Base-by-base conservation (phyloP, 1,140 invertebrate species). In the Neodiprion fabricii region DNA sequence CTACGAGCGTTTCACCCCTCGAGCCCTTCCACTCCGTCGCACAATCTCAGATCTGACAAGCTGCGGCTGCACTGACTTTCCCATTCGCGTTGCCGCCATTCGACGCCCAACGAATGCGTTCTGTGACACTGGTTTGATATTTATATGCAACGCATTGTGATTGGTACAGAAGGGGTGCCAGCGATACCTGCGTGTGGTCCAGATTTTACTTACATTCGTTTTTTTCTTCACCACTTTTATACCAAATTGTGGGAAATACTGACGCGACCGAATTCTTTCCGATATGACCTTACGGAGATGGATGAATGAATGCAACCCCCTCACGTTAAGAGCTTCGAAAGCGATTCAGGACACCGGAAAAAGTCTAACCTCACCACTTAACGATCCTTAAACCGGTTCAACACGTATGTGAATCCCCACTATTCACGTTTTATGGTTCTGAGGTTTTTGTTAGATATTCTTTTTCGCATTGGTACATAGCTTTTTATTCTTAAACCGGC, bases 1-100 rank as follows among this genome's bases (percentile, higher is more conserved):
- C 73, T 75, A 69, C 67, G n/a, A 9, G 53, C 11, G n/a, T 61
- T 12, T 61, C 53, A 61, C 53, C 53, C 53, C 28, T 40, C 53
- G 53, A 12, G 53, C 53, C 53, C 53, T 61, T 61, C 53, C 53
- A 17, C n/a, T 61, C 4, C 53, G 53, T 17, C 11, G n/a, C n/a
- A 61, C n/a, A 40, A 4, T 40, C 28, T 40, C 28, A 40, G 28
- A 40, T 40, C 28, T 40, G 28, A 40, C 28, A 40, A 40, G 28
- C 28, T 40, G 28, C 28, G 28, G 28, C 28, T 40, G 28, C 28
- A 40, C 5, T 40, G 28, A 40, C 28, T 40, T 40, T 40, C 28
- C 28, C 28, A 40, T 40, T 40, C 28, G 28, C 28, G 28, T 40
- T 40, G 5, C 28, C 28, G 28, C 28, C 28, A 40, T 40, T 40